Evolutionary conservation across 2,888 invertebrate species (phyloP), one percentile per base, ranked within the genome.

Genomic region (Watsonalla binaria): DNA sequence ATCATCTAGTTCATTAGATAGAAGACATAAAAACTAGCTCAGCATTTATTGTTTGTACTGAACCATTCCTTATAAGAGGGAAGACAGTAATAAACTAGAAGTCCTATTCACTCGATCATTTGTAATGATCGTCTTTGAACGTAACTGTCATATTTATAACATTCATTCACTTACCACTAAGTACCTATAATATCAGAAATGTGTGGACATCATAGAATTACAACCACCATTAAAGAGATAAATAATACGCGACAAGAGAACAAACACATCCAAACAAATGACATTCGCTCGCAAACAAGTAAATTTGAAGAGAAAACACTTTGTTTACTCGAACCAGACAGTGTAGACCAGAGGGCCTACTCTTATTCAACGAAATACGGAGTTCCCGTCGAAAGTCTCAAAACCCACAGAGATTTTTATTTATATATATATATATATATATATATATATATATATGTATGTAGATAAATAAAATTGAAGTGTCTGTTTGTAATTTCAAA

Each of bases 251-350:
- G 55, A 59, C 54, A 62, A 55, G 63, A 72, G 70, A 77, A 78
- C 76, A 78, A 75, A 67, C 70, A 67, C 60, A 67, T 70, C 61
- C 63, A 62, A 60, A 65, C 56, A 66, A 74, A 71, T 66, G 63
- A 55, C 66, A 60, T 57, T 59, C 57, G 45, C 56, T 57, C 53
- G 58, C 66, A 74, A 70, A 72, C 61, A 72, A 67, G 64, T 60
- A 63, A 60, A 64, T 61, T 63, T 57, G 58, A 56, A 51, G 52
- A 56, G 58, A 63, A 62, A 66, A 70, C 60, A 67, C 65, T 63
- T 66, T 68, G 61, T 70, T 66, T 64, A 65, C 60, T 68, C 64
- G 62, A 61, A 39, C 51, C 55, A 46, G 54, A 54, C 55, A 45
- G 52, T 46, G 46, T 47, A 53, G 50, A 53, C 56, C 55, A 24